These are phyloP conservation scores for Paracanthobrama guichenoti DNA, from an alignment of 2,113 vertebrate species.

Conservation along the genomic window DNA sequence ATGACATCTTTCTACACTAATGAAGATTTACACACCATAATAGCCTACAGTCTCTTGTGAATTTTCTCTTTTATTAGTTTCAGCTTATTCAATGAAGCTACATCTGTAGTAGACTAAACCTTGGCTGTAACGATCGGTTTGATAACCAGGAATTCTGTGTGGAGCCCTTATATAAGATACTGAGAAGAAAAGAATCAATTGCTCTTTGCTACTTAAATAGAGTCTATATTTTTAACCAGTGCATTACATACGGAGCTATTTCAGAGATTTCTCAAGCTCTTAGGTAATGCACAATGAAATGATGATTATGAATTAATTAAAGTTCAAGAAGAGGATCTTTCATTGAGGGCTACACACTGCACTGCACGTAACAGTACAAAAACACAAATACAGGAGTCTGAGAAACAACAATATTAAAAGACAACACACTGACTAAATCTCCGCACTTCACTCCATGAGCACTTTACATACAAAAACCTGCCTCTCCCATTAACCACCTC, in stretches of 20 bases:
- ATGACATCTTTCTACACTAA: constrained; percentile 61
- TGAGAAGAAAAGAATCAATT: constrained; percentile 18
- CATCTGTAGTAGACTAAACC: constrained; percentile 11
- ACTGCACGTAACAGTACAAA: constrained; percentile 60
- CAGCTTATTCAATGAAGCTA: constrained; percentile 35
- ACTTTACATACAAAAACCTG: constrained; percentile 65
- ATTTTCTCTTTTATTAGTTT: constrained; percentile 46
- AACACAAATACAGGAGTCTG: constrained; percentile 51
- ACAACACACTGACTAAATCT: constrained; percentile 53
- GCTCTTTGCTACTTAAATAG: constrained; percentile 3
- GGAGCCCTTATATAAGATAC: constrained; percentile 22
- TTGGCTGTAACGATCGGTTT: constrained; percentile 9
- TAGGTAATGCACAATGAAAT: constrained; percentile 54
- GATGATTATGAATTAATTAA: constrained; percentile 64
- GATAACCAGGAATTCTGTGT: constrained; percentile 7
- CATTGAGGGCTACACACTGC: constrained; percentile 46
- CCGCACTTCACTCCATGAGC: constrained; percentile 62
- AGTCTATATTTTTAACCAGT: constrained; percentile 1
- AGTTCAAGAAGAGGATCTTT: not conserved
- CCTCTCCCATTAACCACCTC: constrained; percentile 65
- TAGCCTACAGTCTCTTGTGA: constrained; percentile 43
- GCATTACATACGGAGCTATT: not conserved
- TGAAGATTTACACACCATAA: constrained; percentile 54
- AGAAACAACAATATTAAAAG: constrained; percentile 51
- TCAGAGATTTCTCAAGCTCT: not conserved